Evolutionary conservation across 2,888 invertebrate species (phyloP).

Genomic region (Tachina grossa): DNA sequence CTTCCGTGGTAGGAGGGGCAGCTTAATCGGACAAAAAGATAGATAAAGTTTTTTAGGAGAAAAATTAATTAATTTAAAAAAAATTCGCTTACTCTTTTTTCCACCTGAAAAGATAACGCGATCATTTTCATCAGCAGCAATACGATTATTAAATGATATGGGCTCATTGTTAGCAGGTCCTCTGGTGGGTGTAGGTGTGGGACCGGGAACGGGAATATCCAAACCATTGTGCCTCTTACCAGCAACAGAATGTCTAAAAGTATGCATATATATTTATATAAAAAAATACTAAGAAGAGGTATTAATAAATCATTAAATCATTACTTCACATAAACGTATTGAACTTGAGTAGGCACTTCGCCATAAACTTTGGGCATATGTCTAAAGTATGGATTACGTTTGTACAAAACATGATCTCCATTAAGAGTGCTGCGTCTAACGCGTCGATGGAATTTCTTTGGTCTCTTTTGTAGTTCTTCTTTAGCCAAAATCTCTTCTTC

Average conservation of each 20-base stretch:
- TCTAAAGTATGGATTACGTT: conserved; percentile 71
- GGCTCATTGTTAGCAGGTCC: conserved; percentile 5
- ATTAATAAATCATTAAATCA: neutral
- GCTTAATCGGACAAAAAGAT: conserved; percentile 31
- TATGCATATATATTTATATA: neutral
- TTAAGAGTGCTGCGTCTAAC: conserved; percentile 74
- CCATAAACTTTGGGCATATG: conserved; percentile 25
- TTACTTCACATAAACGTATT: conserved; percentile 65
- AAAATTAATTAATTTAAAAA: conserved; percentile 1
- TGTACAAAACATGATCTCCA: conserved; percentile 58
- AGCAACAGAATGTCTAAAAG: conserved; percentile 67
- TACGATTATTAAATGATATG: conserved; percentile 60
- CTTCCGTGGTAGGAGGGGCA: conserved; percentile 31
- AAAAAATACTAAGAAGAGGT: neutral
- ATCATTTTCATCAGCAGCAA: conserved; percentile 73
- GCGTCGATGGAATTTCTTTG: conserved; percentile 78
- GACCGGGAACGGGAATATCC: conserved; percentile 42
- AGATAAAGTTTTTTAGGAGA: neutral
- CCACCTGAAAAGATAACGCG: conserved; percentile 73
- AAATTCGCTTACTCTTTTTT: conserved; percentile 25
- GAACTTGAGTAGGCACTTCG: conserved; percentile 30
- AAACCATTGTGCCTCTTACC: conserved; percentile 70
- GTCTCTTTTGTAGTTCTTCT: conserved; percentile 74
- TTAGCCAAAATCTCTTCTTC: conserved; percentile 65
- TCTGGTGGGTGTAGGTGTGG: neutral